Evolutionary conservation across 1,140 invertebrate species (phyloP), one percentile per base, ranked within the genome.

Genomic region (Phthorimaea operculella): DNA sequence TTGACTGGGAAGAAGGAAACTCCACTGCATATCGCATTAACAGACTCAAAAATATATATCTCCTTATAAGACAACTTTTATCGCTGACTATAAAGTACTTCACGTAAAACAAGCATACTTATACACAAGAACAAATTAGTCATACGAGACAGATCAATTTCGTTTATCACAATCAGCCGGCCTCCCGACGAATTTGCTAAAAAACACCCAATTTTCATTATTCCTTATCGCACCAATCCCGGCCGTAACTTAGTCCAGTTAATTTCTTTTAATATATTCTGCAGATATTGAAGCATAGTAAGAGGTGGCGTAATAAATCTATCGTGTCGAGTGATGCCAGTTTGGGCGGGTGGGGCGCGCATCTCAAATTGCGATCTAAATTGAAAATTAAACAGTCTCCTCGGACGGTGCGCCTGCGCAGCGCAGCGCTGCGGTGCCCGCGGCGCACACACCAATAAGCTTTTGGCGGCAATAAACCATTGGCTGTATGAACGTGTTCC

Each of bases 341-440:
- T 81, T 82, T 79, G 76, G 78, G 81, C 73, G 76, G 74, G 64
- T 55, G 64, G 64, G 54, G 68, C 54, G 61, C 68, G 57, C 72
- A 87, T 87, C 85, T 77, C 82, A 85, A 85, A 87, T 86, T 87
- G 79, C 83, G 76, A 87, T 87, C 85, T 87, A 85, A 87, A 87
- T 87, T 86, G 83, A 87, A 87, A 85, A 86, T 87, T 86, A 86
- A 86, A 86, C 85, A 85, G 76, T 76, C 70, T 58, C 55, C 61
- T 63, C 51, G 58, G 59, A 59, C 60, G 52, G 54, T 21, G 51
- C 49, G 72, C 72, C 66, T 57, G 63, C 60, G 70, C 52, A 14
- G 44, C 42, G 51, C 36, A 28, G n/a, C 47, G 39, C n/a, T n/a
- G 16, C 8, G 36, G 54, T 21, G 44, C 49, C 17, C 54, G 54